Base-by-base conservation (phyloP, 2,113 vertebrate species). In the Theristicus caerulescens region DNA sequence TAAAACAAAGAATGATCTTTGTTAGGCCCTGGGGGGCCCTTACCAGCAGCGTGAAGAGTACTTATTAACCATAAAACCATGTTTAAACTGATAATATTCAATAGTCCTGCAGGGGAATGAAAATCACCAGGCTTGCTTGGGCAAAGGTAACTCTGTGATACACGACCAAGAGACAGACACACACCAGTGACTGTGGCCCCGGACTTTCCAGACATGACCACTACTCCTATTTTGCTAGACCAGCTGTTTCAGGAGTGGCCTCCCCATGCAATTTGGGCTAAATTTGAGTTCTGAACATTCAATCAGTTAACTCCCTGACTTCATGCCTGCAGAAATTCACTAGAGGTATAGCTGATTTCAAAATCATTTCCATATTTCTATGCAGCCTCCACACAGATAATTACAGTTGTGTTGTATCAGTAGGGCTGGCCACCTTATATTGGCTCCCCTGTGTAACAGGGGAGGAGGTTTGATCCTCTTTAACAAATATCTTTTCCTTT, bases 1-100 rank as follows among this genome's bases (percentile, higher is more conserved):
- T 73, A 86, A 95, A 94, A 87, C 58, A 96, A 94, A 90, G 84
- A 94, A 32, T 64, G 38, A 95, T 94, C 46, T 69, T 95, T 96
- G 59, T 95, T 81, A 78, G 88, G 54, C 86, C 36, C 83, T 80
- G 58, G 59, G 89, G 90, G 34, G 61, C 62, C 72, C 58, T 96
- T 94, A 73, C 59, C 51, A 87, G 36, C 82, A 88, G 34, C 0
- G 6, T 83, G 88, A 95, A 62, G 72, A 95, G 58, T 69, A 78
- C 36, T 93, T 87, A 58, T 59, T 88, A 88, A 73, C 77, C 81
- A 82, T 78, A 93, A 97, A 96, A 29, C 47, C 44, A 4, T 42
- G 12, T 76, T 93, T 94, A 70, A 92, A 94, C 21, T 91, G 66
- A 88, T 82, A 96, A 76, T 89, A 88, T 59, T 86, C 74, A 93